These are phyloP conservation scores for Toxotes chatareus DNA, from an alignment of 2,113 vertebrate genomes.

Conservation along the genomic window DNA sequence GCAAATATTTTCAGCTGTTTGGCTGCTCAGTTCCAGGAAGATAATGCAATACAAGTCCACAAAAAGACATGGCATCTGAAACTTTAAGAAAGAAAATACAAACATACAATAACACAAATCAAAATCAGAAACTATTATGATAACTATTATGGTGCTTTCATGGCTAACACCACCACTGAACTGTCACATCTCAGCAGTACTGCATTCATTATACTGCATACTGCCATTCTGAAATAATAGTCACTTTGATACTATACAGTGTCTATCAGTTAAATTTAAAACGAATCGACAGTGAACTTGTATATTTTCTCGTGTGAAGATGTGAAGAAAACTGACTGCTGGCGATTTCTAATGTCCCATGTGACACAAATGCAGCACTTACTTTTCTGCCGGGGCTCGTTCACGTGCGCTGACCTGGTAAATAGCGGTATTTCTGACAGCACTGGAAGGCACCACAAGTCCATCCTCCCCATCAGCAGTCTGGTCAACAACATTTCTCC, in stretches of 20 bases:
- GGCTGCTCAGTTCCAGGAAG: background rate
- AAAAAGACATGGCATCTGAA: background rate
- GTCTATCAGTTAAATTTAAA: no score
- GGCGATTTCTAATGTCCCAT: background rate
- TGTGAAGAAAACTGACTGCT: no score
- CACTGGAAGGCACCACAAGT: slow-evolving; percentile 63
- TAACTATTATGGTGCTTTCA: background rate
- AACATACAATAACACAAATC: background rate
- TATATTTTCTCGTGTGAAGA: background rate
- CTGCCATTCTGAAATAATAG: background rate
- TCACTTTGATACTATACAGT: no score
- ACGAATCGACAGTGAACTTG: no score
- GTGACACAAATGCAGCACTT: slow-evolving; percentile 4
- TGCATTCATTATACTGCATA: background rate
- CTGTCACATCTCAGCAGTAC: background rate
- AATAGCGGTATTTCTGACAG: slow-evolving; percentile 38
- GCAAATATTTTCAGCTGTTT: background rate
- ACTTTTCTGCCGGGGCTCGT: background rate
- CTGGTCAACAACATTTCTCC: slow-evolving; percentile 46
- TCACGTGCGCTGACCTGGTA: slow-evolving; percentile 23
- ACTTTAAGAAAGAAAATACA: background rate
- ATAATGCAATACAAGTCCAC: background rate
- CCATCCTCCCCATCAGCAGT: slow-evolving; percentile 58
- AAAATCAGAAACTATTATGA: background rate
- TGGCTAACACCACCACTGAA: background rate